Base-by-base conservation (phyloP, 1,140 invertebrate genomes). In the Chionoecetes opilio region DNA sequence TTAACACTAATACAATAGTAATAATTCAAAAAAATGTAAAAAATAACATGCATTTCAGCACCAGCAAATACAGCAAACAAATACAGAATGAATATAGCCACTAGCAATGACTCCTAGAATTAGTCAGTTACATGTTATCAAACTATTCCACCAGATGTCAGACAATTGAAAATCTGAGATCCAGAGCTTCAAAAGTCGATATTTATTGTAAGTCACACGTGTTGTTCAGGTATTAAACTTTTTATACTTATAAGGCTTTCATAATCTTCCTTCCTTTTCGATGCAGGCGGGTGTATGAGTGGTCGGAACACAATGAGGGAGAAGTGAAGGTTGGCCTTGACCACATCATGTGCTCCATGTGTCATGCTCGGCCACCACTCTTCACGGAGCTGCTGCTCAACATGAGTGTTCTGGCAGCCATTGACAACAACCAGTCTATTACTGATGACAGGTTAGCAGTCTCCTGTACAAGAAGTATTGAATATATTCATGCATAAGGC, bases 301-400 rank as follows among this genome's bases (percentile, higher is more conserved):
- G 99, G 98, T 98, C 98, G 9, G 95, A 97, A 98, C 29, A 97
- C 97, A 5, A 97, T 98, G 84, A 97, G 97, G 84, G 97, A 97
- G 95, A 98, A 0, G 97, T 99, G 82, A 99, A 99, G 97, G 98
- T 98, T 96, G 98, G 98, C 0, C 97, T 99, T 0, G 98, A 98
- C 97, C 97, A 98, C 96, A 97, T 99, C 6, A 97, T 99, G 21
- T 99, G 99, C 96, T 98, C 98, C 0, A 97, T 99, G 95, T 99
- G 98, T 97, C 98, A 98, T 96, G 98, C 99, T 38, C 97, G 98
- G 95, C 98, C 98, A 0, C 98, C 98, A 85, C 97, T 96, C 82
- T 96, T 96, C 93, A 95, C 96, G 0, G 97, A 98, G 94, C 97
- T 99, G 11, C 97, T 99, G 32, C 97, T 98, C 96, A 98, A 98